Base-by-base conservation (phyloP, 1,140 invertebrate species). In the Drosophila tsacasi region DNA sequence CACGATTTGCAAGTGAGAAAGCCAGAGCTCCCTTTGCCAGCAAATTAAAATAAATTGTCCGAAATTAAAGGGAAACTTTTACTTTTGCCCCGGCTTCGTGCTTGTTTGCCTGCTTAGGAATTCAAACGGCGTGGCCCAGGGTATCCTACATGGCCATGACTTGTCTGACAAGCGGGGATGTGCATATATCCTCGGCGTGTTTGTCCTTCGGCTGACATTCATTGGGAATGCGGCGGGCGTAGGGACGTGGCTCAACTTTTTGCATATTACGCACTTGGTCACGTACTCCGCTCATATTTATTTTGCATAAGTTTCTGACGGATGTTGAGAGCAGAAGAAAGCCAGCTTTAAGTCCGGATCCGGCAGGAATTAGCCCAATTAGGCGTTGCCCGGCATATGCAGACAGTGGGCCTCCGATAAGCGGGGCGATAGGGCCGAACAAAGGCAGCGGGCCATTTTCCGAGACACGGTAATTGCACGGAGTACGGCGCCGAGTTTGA, bases 231-330 rank as follows among this genome's bases (percentile, higher is more conserved):
- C 85, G 76, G 50, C 46, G 30, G 73, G 82, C 85, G 72, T 90
- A 81, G 89, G 77, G 76, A 86, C 52, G 79, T 59, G 57, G 79
- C 84, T 81, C 84, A 83, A 89, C 81, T 90, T 89, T 84, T 81
- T 84, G 85, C 85, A 90, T 90, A 90, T 89, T 89, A 91, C 79
- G 86, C 86, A 90, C 82, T 90, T 90, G 87, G 79, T 90, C 85
- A 90, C 85, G 85, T 90, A 85, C 81, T 66, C 52, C 64, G 69
- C 75, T 52, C 78, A 69, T 90, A 82, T 90, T 91, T 91, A 91
- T 90, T 90, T 91, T 80, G 86, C 85, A 91, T 90, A 90, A 87
- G 84, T 79, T 81, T 66, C 46, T 68, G 59, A 69, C 66, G 39
- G 54, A 59, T 57, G 49, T 32, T 32, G 55, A 37, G 17, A 46